Conservation (phyloP, 2,113 vertebrate species). For the Pygoscelis antarcticus region DNA sequence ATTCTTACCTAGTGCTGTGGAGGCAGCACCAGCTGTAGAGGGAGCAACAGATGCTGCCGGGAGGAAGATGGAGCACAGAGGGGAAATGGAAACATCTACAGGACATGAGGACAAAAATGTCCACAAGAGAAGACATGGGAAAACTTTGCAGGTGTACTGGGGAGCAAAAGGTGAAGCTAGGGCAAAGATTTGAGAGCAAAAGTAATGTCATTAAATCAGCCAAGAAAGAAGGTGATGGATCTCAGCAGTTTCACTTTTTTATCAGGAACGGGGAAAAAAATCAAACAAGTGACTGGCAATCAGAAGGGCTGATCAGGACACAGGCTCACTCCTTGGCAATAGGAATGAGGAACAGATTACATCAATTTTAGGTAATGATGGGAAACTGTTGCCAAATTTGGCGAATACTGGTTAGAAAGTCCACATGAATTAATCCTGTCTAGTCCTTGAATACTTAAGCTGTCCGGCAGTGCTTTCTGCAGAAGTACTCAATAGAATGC, state of each 20-base stretch:
- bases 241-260: background rate
- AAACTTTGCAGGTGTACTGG: background rate
- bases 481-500: background rate
- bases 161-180: background rate
- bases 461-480: background rate
- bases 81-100: background rate
- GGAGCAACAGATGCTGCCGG: background rate
- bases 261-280: background rate
- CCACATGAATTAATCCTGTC: background rate
- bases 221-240: background rate
- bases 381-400: background rate
- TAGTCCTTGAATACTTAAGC: background rate
- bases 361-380: slow-evolving; percentile 22
- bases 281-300: background rate
- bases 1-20: background rate
- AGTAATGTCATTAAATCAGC: background rate
- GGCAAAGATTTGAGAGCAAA: background rate
- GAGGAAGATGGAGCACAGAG: background rate
- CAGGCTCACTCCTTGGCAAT: background rate
- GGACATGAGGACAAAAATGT: background rate
- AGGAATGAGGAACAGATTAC: background rate
- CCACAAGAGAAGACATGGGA: background rate
- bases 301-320: background rate
- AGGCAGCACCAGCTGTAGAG: background rate
- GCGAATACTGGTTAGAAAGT: background rate